phyloP scores from a whole-genome alignment of 2,113 vertebrate genomes.

The cattle (Bos taurus) region DNA sequence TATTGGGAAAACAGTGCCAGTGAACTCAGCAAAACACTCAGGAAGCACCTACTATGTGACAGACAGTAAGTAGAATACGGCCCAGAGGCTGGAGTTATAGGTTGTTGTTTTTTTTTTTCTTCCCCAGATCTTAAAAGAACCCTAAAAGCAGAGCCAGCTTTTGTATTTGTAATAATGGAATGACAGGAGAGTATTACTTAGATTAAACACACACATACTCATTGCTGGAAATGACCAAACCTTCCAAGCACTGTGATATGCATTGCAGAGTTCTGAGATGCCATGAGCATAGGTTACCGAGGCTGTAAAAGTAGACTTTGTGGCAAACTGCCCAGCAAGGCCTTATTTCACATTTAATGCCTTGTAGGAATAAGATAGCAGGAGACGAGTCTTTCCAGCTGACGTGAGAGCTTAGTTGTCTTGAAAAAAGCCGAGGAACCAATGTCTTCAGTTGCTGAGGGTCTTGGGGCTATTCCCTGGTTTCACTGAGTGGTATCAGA shows the following conservation, averaged over 20 bases:
- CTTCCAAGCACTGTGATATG: not conserved
- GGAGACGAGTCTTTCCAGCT: not conserved
- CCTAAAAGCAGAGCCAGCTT: not conserved
- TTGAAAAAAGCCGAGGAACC: not conserved
- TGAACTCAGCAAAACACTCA: not conserved
- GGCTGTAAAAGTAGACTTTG: not conserved
- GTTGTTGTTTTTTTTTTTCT: not conserved
- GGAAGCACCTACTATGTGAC: not conserved
- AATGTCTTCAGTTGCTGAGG: not conserved
- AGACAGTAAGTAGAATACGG: not conserved
- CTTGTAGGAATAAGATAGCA: slow-evolving; percentile 13
- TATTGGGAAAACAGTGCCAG: not conserved
- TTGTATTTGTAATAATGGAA: not conserved
- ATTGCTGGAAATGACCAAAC: slow-evolving; percentile 1
- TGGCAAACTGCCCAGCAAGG: slow-evolving; percentile 32
- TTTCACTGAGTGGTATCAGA: not conserved
- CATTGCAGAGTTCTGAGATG: not conserved
- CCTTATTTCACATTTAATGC: slow-evolving; percentile 52
- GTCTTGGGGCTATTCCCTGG: accelerated
- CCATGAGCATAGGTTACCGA: not conserved
- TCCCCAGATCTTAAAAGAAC: not conserved
- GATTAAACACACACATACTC: not conserved
- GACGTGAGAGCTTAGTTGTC: not conserved
- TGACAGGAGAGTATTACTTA: not conserved
- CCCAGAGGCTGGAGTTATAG: not conserved